Conservation (phyloP, 2,888 invertebrate genomes). For the Caenorhabditis angaria region DNA sequence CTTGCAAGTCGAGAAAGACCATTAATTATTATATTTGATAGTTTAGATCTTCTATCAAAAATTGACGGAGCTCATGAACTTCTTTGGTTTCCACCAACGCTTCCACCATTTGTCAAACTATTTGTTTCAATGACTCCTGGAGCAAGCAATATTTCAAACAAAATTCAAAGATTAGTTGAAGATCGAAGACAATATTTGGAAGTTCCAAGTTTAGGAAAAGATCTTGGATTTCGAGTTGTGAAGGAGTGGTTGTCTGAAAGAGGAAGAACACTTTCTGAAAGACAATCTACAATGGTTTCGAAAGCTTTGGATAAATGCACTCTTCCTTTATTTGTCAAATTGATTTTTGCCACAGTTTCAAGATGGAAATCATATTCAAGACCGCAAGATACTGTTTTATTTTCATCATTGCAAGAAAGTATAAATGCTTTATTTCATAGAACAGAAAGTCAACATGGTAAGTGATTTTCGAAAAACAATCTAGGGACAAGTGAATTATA, state of each 20-base stretch:
- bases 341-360: slow-evolving; percentile 91
- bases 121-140: slow-evolving; percentile 64
- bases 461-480: neutral
- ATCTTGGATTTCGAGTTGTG: slow-evolving; percentile 90
- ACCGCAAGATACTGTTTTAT: slow-evolving; percentile 89
- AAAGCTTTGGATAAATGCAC: slow-evolving; percentile 76
- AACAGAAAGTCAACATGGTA: slow-evolving; percentile 74
- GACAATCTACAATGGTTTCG: slow-evolving; percentile 58
- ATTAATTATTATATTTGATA: slow-evolving; percentile 89
- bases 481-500: too few relatives aligned
- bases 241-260: slow-evolving; percentile 89
- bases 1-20: slow-evolving; percentile 86
- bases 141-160: slow-evolving; percentile 54
- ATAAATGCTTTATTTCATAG: slow-evolving; percentile 76
- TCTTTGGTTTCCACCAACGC: slow-evolving; percentile 87
- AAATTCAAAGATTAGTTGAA: slow-evolving; percentile 81
- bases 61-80: slow-evolving; percentile 93
- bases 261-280: slow-evolving; percentile 85
- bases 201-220: slow-evolving; percentile 83
- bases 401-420: slow-evolving; percentile 76
- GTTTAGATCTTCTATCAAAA: slow-evolving; percentile 93
- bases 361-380: slow-evolving; percentile 96
- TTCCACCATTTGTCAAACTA: slow-evolving; percentile 77
- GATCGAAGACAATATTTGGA: slow-evolving; percentile 88
- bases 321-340: slow-evolving; percentile 92